Evolutionary conservation across 2,888 invertebrate species (phyloP), one percentile per base, ranked within the genome.

Genomic region (Mythimna impura): DNA sequence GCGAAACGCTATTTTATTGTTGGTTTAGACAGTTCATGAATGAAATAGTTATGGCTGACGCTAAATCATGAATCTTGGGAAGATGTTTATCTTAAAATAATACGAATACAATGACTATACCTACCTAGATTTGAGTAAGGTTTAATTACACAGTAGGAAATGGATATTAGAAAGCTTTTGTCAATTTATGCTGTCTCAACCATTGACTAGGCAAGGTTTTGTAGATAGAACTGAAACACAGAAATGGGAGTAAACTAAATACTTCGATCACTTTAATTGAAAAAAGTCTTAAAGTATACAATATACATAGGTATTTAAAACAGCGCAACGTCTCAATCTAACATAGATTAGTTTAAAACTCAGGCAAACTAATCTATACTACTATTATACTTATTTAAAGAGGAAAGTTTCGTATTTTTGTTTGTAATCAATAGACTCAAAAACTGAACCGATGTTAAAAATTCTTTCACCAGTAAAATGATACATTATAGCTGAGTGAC

Each of bases 1-100:
- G 70, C 20, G 52, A 71, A 69, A 78, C 55, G 58, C 22, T 54
- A 74, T 79, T 78, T 73, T 73, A 75, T 71, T 81, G 69, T 75
- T 83, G 50, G 66, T 57, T 73, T 60, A 50, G 70, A 70, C 73
- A 76, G 73, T 43, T 50, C 25, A 77, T 80, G 36, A 77, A 69
- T 76, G 55, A 68, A 30, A 57, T 43, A 52, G 66, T 72, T 63
- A 80, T 63, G 30, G 40, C 6, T 10, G 54, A 9, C 8, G 50
- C 1, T 71, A 47, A 76, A 66, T 68, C 20, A 66, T 43, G 20
- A 36, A 54, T 64, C 34, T 25, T 52, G 9, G 14, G 40, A 58
- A 47, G 63, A 47, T 63, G 57, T 43, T 57, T 58, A 62, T 5
- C 14, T 12, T 69, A 30, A 4, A 50, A 67, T 50, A 17, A 36